Evolutionary conservation across 2,797 vertebrate species (phyloP).

Genomic region (Podarcis siculus): DNA sequence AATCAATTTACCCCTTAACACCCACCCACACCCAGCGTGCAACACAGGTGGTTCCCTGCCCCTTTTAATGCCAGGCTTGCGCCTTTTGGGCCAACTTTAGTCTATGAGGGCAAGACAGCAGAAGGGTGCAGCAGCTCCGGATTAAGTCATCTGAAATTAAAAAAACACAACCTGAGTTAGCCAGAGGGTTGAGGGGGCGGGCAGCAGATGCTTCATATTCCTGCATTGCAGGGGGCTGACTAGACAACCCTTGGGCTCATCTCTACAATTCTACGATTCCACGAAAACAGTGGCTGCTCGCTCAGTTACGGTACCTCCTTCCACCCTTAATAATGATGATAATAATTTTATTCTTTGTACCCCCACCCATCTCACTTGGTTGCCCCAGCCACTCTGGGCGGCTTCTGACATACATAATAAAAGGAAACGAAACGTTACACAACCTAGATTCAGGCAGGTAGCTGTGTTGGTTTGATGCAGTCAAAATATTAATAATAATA

Average conservation of each 20-base stretch:
- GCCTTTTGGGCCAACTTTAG: background rate
- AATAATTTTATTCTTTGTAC: no score
- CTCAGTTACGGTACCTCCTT: background rate
- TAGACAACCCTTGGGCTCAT: background rate
- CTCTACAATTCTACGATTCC: no score
- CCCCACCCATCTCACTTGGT: no score
- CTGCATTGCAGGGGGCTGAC: background rate
- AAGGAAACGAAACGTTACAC: no score
- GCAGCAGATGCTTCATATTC: background rate
- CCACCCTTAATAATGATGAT: no score
- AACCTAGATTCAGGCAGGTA: no score
- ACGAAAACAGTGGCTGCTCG: background rate
- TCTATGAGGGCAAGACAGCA: background rate
- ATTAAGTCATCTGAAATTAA: slow-evolving; percentile 12
- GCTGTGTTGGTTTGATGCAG: no score
- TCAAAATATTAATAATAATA: no score
- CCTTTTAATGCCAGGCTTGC: background rate
- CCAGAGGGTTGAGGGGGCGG: background rate
- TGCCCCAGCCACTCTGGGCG: no score
- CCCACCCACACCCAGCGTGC: background rate
- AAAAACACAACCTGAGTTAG: background rate
- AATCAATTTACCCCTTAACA: background rate
- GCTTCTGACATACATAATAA: no score
- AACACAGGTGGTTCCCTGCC: background rate
- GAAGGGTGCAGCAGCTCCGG: background rate